These are phyloP conservation scores for Eumerus sabulonum DNA, from an alignment of 2,888 invertebrate genomes.

Conservation along the genomic window DNA sequence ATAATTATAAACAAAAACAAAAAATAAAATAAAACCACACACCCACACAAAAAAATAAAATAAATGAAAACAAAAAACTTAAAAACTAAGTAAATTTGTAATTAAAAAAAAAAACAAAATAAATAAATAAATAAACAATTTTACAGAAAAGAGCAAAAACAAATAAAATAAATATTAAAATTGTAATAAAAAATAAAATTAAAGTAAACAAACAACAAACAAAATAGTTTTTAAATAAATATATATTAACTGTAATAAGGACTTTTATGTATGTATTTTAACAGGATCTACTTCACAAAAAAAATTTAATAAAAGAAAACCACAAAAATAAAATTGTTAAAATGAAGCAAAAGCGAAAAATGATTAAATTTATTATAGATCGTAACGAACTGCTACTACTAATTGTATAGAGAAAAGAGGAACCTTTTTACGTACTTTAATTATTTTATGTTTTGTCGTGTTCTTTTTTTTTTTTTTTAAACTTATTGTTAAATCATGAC, in stretches of 20 bases:
- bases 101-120: constrained; percentile 64
- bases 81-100: constrained; percentile 65
- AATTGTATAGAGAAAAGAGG: constrained; percentile 60
- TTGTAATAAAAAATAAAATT: constrained; percentile 35
- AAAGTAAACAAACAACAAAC: constrained; percentile 39
- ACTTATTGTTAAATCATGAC: constrained; percentile 64
- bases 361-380: constrained; percentile 44
- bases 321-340: constrained; percentile 53
- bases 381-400: constrained; percentile 55
- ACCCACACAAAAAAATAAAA: constrained; percentile 63
- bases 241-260: constrained; percentile 55
- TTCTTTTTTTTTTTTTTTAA: constrained; percentile 63
- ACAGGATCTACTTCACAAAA: no score
- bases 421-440: constrained; percentile 66
- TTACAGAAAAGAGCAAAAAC: constrained; percentile 9
- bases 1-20: constrained; percentile 70
- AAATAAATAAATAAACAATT: constrained; percentile 3
- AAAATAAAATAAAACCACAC: constrained; percentile 31
- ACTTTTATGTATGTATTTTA: constrained; percentile 41
- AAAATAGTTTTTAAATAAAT: constrained; percentile 37
- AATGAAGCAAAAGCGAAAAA: constrained; percentile 37
- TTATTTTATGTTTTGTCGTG: constrained; percentile 58
- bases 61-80: constrained; percentile 51
- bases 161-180: constrained; percentile 38
- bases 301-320: constrained; percentile 3